Conservation (phyloP, 1,140 invertebrate genomes). For the Colletes gigas region DNA sequence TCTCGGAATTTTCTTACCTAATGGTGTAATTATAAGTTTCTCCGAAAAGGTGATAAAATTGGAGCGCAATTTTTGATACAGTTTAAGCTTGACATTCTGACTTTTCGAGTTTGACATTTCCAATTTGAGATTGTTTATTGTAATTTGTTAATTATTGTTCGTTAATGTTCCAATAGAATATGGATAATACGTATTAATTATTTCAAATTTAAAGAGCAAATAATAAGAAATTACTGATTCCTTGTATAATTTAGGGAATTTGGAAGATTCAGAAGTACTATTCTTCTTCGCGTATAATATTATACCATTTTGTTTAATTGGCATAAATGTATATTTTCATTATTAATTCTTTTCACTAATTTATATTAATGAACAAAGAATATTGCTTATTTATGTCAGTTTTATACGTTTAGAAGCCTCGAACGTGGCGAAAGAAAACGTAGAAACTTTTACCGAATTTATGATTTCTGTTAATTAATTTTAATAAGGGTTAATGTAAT, state of each 20-base stretch:
- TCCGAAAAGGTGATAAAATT: too few relatives aligned
- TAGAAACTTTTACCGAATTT: background rate
- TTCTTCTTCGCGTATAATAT: background rate
- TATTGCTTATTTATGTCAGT: background rate
- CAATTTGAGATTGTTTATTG: too few relatives aligned
- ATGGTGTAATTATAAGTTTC: background rate
- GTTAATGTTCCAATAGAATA: too few relatives aligned
- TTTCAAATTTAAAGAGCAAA: background rate
- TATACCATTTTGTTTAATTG: background rate
- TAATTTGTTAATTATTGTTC: too few relatives aligned
- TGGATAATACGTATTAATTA: background rate
- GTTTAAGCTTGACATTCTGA: too few relatives aligned
- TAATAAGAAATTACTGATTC: background rate
- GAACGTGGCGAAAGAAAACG: background rate
- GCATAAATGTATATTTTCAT: background rate
- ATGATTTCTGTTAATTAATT: constrained; percentile 13
- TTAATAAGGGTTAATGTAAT: background rate
- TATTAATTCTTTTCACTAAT: constrained; percentile 2
- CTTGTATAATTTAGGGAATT: background rate
- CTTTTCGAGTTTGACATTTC: too few relatives aligned
- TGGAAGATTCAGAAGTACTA: too few relatives aligned
- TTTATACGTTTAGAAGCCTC: background rate
- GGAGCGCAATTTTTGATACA: too few relatives aligned
- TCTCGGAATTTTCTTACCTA: background rate
- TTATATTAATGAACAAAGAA: background rate